These are phyloP conservation scores for Ornithoptera priamus DNA, from an alignment of 2,888 invertebrate species.

Conservation along the genomic window DNA sequence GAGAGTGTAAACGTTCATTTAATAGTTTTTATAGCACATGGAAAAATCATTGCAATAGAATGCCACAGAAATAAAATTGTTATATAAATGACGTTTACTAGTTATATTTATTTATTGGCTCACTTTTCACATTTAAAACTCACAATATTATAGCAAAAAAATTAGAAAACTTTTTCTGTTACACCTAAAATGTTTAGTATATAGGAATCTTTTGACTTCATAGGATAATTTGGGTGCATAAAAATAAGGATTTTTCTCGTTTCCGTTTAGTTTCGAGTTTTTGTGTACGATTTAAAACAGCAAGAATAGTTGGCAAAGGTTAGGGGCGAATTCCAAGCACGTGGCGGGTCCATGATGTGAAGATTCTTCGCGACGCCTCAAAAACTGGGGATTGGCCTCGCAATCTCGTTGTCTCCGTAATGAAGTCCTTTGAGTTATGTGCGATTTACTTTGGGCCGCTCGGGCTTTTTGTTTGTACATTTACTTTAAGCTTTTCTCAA, in stretches of 20 bases:
- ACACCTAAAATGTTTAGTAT: too few relatives aligned
- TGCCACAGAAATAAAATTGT: too few relatives aligned
- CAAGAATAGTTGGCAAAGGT: conserved; percentile 15
- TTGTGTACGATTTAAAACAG: neutral
- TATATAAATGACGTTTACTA: too few relatives aligned
- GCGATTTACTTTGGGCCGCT: conserved; percentile 35
- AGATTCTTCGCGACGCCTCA: conserved; percentile 35
- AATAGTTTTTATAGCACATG: too few relatives aligned
- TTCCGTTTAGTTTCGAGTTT: conserved; percentile 1
- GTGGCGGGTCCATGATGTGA: conserved; percentile 45
- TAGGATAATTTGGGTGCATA: too few relatives aligned
- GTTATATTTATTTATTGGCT: too few relatives aligned
- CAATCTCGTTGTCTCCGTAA: conserved; percentile 44
- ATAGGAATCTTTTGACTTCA: too few relatives aligned
- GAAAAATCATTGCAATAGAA: too few relatives aligned
- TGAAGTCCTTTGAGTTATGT: conserved; percentile 40
- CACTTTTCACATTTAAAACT: too few relatives aligned
- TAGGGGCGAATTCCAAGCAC: conserved; percentile 57
- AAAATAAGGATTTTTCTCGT: neutral
- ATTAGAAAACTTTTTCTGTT: too few relatives aligned
- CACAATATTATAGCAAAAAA: too few relatives aligned
- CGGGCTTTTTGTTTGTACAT: conserved; percentile 19
- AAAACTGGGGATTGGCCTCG: conserved; percentile 39
- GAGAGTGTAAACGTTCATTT: too few relatives aligned
- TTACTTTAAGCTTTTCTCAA: conserved; percentile 11